These are phyloP conservation scores for Myiothlypis coronata DNA, from an alignment of 2,797 vertebrate genomes.

Conservation along the genomic window DNA sequence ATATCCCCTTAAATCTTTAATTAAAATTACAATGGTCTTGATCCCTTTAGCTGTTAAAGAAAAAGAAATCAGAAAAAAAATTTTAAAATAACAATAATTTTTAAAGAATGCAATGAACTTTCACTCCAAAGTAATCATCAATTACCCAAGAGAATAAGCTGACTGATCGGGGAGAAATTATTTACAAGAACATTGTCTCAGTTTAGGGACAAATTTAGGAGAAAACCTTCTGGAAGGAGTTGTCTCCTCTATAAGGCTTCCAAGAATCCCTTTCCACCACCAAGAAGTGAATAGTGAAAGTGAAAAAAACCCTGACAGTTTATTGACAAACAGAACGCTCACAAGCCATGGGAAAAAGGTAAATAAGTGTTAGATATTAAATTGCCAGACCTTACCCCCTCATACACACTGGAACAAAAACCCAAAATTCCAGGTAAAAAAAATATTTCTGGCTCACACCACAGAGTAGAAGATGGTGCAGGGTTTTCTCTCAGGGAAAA, in stretches of 20 bases:
- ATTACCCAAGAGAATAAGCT: not conserved
- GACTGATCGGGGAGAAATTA: not conserved
- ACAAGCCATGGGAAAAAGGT: not conserved
- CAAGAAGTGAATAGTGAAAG: not conserved
- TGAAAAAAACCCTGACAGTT: not conserved
- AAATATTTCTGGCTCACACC: not conserved
- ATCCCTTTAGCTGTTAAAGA: not conserved
- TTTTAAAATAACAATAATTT: not conserved
- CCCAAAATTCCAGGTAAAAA: too few relatives aligned
- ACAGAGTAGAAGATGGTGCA: accelerated
- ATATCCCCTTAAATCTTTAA: not conserved
- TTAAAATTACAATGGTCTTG: not conserved
- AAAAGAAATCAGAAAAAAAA: not conserved
- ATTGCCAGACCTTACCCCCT: not conserved
- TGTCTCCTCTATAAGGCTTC: not conserved
- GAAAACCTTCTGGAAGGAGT: not conserved
- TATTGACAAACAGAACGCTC: not conserved
- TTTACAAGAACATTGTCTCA: not conserved
- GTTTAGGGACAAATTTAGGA: not conserved
- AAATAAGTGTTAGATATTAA: not conserved
- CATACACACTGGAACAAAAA: accelerated
- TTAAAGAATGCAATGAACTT: not conserved
- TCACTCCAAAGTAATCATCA: not conserved
- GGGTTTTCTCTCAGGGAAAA: not conserved
- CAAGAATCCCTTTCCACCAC: not conserved